A percentile compares a stretch with the other conserved stretches of the same genome.
These are phyloP conservation scores for Diloba caeruleocephala DNA, from an alignment of 2,888 invertebrate species.

Conservation along the genomic window DNA sequence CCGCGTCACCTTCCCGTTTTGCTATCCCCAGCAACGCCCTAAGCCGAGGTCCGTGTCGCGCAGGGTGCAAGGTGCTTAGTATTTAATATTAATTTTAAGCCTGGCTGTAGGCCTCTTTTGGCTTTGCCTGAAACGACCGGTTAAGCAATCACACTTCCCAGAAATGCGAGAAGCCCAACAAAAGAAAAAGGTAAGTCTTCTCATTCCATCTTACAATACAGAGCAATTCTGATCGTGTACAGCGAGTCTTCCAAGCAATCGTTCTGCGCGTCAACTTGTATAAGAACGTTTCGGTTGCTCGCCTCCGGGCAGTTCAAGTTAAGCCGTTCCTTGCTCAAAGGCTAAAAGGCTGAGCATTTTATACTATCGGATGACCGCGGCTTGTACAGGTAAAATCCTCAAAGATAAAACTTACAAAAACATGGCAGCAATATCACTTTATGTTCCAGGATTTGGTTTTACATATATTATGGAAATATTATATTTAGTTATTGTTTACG, in stretches of 20 bases:
- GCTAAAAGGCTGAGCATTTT: constrained; percentile 44
- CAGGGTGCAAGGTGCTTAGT: too few relatives aligned
- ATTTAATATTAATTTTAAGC: too few relatives aligned
- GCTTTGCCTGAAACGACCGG: too few relatives aligned
- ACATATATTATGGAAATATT: not conserved
- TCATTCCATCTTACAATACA: too few relatives aligned
- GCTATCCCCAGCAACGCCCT: too few relatives aligned
- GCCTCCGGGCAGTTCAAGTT: constrained; percentile 41
- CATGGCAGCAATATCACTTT: constrained; percentile 7
- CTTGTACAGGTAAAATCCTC: constrained; percentile 37
- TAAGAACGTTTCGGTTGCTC: constrained; percentile 33
- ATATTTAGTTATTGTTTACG: not conserved
- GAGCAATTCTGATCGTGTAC: constrained; percentile 1
- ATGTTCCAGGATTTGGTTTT: constrained; percentile 4
- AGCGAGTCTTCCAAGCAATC: constrained; percentile 12
- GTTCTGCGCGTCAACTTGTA: constrained; percentile 23
- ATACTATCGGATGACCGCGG: constrained; percentile 50
- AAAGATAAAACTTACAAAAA: constrained; percentile 45
- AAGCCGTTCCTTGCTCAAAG: constrained; percentile 39
- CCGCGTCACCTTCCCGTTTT: too few relatives aligned
- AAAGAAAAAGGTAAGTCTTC: too few relatives aligned
- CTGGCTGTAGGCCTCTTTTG: too few relatives aligned
- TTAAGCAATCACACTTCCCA: too few relatives aligned
- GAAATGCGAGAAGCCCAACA: too few relatives aligned
- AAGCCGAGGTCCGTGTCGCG: too few relatives aligned